Evolutionary conservation across 2,888 invertebrate species (phyloP).

Genomic region (Pristionchus japonicus): DNA sequence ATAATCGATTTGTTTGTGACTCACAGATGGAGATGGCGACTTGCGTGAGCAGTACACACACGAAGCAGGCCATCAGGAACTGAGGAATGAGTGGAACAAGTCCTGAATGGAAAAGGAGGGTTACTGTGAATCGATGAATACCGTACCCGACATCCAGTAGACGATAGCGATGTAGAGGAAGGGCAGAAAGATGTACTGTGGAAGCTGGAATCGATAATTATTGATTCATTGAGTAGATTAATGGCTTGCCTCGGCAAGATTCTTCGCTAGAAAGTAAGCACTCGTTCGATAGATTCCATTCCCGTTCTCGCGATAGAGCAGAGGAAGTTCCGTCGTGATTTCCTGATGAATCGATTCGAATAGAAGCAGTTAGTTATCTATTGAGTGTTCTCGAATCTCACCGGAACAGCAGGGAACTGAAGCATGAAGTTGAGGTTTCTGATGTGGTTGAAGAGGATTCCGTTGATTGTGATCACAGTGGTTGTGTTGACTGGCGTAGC

Average conservation of each 20-base stretch:
- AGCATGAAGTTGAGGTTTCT: slow-evolving; percentile 92
- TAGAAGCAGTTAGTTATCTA: background rate
- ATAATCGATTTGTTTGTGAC: slow-evolving; percentile 32
- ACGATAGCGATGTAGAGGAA: slow-evolving; percentile 86
- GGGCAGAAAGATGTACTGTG: slow-evolving; percentile 88
- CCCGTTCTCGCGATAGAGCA: slow-evolving; percentile 89
- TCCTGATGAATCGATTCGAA: slow-evolving; percentile 79
- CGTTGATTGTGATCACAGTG: slow-evolving; percentile 89
- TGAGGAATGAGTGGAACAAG: slow-evolving; percentile 63
- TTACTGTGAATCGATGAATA: slow-evolving; percentile 19
- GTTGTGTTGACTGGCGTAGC: slow-evolving; percentile 76
- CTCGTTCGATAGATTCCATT: slow-evolving; percentile 92
- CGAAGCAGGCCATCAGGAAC: slow-evolving; percentile 81
- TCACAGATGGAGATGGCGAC: slow-evolving; percentile 67
- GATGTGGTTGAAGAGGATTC: slow-evolving; percentile 89
- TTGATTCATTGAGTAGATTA: background rate
- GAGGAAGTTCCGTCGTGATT: slow-evolving; percentile 89
- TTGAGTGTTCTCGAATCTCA: too few relatives aligned
- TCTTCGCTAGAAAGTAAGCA: slow-evolving; percentile 89
- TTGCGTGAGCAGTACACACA: slow-evolving; percentile 62
- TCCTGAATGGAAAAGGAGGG: slow-evolving; percentile 60
- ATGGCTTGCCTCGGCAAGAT: slow-evolving; percentile 82
- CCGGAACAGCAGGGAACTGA: slow-evolving; percentile 65
- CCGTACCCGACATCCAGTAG: slow-evolving; percentile 88
- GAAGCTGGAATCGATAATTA: slow-evolving; percentile 78